Evolutionary conservation across 1,140 invertebrate species (phyloP), one percentile per base, ranked within the genome.

Genomic region (Melanaphis sacchari): DNA sequence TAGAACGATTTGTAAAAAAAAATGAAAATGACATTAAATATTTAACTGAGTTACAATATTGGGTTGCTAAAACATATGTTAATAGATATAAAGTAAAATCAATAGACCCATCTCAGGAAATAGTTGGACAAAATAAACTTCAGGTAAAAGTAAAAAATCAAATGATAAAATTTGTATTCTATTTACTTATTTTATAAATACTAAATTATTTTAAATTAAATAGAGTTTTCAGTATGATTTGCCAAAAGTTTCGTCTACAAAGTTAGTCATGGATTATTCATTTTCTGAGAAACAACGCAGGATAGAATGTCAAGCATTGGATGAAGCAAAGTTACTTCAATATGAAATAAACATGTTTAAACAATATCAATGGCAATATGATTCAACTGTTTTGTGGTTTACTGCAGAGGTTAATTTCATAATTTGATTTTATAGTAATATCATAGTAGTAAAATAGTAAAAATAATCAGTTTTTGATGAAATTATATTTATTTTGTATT

Each of bases 291-390:
- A 93, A 52, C 91, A 93, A 11, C 66, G 91, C 52, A 93, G 91
- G 26, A 93, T n/a, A 46, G 91, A 93, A 52, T 93, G 11, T 41
- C 91, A 85, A 85, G 91, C 91, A 54, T 49, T 31, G 41, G 91
- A 93, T 54, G 91, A 93, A 93, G 91, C 91, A 9, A 93, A 85
- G n/a, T 54, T 93, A 41, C 91, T 93, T 52, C 91, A 93, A 54
- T 36, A 82, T 40, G 81, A 93, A 93, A 26, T 93, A 5, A 85
- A 54, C 40, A 49, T 41, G 31, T 93, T 93, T 40, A 52, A 49
- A 18, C 36, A 93, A 93, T 81, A 49, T 40, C 9, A 38, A n/a
- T 93, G 91, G 91, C 5, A 84, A 41, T 84, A 93, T 15, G 91
- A 85, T 0, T 26, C 22, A 49, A 8, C 46, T 26, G 36, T 93